These are phyloP conservation scores for Calliopsis andreniformis DNA, from an alignment of 1,140 invertebrate species.

Conservation along the genomic window DNA sequence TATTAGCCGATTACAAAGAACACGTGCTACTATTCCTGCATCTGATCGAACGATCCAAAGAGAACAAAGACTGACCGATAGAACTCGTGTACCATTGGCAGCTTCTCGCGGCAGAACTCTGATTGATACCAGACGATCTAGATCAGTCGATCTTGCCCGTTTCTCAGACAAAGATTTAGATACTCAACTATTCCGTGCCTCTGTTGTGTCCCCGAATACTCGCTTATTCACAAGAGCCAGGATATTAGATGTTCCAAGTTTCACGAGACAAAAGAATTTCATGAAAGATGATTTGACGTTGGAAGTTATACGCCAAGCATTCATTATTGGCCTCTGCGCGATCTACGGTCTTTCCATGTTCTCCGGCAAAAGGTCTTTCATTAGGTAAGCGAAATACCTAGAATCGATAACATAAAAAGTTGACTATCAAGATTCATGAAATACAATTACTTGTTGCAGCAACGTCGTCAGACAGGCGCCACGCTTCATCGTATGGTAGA, in stretches of 20 bases:
- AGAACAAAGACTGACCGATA: slow-evolving; percentile 12
- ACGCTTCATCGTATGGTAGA: slow-evolving; percentile 42
- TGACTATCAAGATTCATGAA: neutral
- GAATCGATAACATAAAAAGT: neutral
- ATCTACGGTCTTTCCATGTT: slow-evolving; percentile 71
- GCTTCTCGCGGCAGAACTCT: neutral
- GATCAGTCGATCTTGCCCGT: neutral
- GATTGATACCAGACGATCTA: slow-evolving; percentile 31
- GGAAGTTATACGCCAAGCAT: slow-evolving; percentile 64
- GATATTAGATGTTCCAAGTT: neutral
- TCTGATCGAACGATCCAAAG: neutral
- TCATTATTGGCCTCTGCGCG: slow-evolving; percentile 68
- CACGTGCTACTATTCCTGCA: neutral
- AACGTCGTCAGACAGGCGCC: slow-evolving; percentile 12
- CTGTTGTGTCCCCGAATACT: neutral
- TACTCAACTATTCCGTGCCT: neutral
- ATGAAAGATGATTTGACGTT: slow-evolving; percentile 30
- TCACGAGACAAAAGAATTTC: slow-evolving; percentile 27
- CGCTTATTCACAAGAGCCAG: neutral
- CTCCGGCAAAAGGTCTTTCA: slow-evolving; percentile 60
- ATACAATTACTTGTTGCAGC: slow-evolving; percentile 13
- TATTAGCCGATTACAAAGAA: neutral
- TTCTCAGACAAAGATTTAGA: neutral
- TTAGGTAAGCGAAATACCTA: slow-evolving; percentile 55
- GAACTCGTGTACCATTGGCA: neutral